Percentiles rank a stretch among this genome's conserved stretches.
These are phyloP conservation scores for Limosa lapponica DNA, from an alignment of 2,797 vertebrate species.

Conservation along the genomic window DNA sequence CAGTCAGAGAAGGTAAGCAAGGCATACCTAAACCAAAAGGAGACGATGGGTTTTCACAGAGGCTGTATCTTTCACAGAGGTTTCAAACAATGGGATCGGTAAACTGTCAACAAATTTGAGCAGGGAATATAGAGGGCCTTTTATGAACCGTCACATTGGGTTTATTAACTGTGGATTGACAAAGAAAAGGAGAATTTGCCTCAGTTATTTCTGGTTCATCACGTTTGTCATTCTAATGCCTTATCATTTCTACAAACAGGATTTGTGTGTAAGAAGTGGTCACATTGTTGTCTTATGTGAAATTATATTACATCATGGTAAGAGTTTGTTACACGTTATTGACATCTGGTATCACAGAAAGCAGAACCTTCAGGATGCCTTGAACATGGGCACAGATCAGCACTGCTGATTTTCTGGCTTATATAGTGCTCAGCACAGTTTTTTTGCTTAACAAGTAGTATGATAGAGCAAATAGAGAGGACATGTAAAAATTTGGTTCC, in stretches of 20 bases:
- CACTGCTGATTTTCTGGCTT: background rate
- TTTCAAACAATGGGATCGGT: background rate
- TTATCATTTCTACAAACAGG: background rate
- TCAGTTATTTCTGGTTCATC: background rate
- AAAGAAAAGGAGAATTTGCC: background rate
- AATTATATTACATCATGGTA: background rate
- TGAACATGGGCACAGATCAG: background rate
- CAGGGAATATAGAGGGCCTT: background rate
- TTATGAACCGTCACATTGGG: background rate
- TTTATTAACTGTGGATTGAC: background rate
- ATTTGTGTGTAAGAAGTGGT: background rate
- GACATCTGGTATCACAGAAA: background rate
- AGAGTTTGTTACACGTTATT: background rate
- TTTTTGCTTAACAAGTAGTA: background rate
- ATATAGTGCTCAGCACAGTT: background rate
- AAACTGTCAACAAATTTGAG: background rate
- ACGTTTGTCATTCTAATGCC: background rate
- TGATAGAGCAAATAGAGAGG: background rate
- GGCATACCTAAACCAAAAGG: background rate
- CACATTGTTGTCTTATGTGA: background rate
- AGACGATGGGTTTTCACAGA: background rate
- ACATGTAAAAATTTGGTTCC: background rate
- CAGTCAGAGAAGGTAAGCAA: background rate
- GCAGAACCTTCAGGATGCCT: background rate
- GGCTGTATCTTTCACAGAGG: background rate